Conservation (phyloP, 2,113 vertebrate species). For the Chionodraco myersi region DNA sequence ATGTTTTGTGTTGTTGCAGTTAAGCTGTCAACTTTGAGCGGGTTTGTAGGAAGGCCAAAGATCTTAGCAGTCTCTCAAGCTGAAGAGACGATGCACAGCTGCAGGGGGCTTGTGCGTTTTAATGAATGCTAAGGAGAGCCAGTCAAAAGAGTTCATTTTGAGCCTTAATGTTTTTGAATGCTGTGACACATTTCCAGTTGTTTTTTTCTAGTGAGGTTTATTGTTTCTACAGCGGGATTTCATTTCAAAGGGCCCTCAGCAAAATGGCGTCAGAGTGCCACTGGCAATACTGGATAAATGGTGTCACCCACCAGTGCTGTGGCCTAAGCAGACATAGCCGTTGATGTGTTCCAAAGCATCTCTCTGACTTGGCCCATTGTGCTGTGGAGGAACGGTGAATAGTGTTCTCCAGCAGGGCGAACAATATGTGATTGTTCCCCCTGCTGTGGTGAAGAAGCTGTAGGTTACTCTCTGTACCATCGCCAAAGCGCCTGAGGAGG, state of each 20-base stretch:
- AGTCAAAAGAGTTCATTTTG: constrained; percentile 25
- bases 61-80: not conserved
- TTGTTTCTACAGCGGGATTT: constrained; percentile 16
- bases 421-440: constrained; percentile 83
- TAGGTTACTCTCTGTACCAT: constrained; percentile 83
- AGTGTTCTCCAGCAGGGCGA: constrained; percentile 77
- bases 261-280: constrained; percentile 68
- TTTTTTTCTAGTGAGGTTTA: constrained; percentile 12
- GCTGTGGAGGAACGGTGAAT: constrained; percentile 73
- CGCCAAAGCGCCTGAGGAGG: constrained; percentile 72
- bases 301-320: constrained; percentile 71
- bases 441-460: constrained; percentile 74
- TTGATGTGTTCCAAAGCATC: constrained; percentile 59
- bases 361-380: constrained; percentile 81
- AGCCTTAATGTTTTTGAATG: constrained; percentile 22
- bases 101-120: constrained; percentile 1
- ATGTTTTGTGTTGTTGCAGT: not conserved
- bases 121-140: constrained; percentile 13
- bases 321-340: constrained; percentile 66
- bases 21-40: not conserved
- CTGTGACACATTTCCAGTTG: constrained; percentile 31
- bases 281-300: constrained; percentile 65
- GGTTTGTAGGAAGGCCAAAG: not conserved
- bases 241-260: constrained; percentile 43
- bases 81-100: constrained; percentile 20